A percentile compares a stretch with the other conserved stretches of the same genome.
Evolutionary conservation across 2,113 vertebrate species (phyloP).

Genomic region (Dipodomys stephensi): DNA sequence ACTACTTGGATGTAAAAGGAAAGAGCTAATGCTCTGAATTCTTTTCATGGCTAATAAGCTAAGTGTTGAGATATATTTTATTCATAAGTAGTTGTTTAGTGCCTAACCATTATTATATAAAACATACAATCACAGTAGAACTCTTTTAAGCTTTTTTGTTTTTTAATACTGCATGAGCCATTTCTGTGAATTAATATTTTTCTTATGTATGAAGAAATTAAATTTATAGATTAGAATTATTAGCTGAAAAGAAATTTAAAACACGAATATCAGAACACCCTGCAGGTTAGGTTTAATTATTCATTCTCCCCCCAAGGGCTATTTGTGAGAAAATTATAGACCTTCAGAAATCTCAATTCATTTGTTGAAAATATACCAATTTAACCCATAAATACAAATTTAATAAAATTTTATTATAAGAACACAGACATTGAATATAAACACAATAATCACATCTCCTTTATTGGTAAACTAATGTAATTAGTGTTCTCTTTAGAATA

Average conservation of each 20-base stretch:
- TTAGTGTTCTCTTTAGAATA: neutral
- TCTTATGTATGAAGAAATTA: conserved; percentile 49
- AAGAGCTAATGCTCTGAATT: conserved; percentile 28
- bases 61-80: conserved; percentile 5
- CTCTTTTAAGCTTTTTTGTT: conserved; percentile 3
- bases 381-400: conserved; percentile 28
- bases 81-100: conserved; percentile 5
- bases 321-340: conserved; percentile 46
- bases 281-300: neutral
- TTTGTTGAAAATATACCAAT: conserved; percentile 31
- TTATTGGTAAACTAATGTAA: neutral
- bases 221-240: conserved; percentile 31
- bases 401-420: conserved; percentile 45
- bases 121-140: conserved; percentile 5
- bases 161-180: conserved; percentile 17
- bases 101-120: neutral
- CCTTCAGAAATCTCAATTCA: conserved; percentile 39
- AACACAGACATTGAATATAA: neutral
- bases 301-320: conserved; percentile 23
- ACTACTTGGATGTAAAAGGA: neutral
- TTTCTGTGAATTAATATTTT: conserved; percentile 29
- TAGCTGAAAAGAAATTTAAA: conserved; percentile 54
- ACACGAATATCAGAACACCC: neutral
- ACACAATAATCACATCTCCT: neutral
- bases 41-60: neutral